Percentiles rank a stretch among this genome's conserved stretches.
Evolutionary conservation across 2,797 vertebrate genomes (phyloP).

Genomic region (Artibeus lituratus): DNA sequence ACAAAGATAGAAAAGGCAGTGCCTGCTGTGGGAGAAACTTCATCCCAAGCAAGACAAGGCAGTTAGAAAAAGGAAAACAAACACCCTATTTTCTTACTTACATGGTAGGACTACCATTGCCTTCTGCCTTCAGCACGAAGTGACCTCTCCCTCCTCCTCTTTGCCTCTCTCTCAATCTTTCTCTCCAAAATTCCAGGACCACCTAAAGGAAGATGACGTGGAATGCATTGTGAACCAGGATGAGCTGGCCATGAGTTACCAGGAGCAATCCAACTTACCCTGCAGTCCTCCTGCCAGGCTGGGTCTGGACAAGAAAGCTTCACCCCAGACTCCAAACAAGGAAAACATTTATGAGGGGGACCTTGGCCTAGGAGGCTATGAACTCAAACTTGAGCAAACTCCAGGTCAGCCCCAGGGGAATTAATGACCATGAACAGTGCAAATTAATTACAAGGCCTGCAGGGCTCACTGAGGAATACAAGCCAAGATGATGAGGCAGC

Average conservation of each 20-base stretch:
- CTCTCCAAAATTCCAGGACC: conserved; percentile 77
- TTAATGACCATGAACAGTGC: not conserved
- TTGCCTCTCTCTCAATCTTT: not conserved
- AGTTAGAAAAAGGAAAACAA: not conserved
- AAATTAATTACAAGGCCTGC: not conserved
- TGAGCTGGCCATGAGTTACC: conserved; percentile 76
- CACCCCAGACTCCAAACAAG: conserved; percentile 63
- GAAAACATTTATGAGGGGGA: conserved; percentile 89
- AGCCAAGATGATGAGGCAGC: not conserved
- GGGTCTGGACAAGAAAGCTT: conserved; percentile 21
- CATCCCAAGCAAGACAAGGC: not conserved
- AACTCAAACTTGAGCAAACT: conserved; percentile 74
- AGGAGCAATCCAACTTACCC: conserved; percentile 21
- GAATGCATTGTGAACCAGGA: conserved; percentile 81
- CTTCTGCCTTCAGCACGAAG: not conserved
- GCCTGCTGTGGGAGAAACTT: not conserved
- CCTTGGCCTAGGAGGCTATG: conserved; percentile 84
- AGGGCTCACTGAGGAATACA: not conserved
- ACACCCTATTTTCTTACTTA: not conserved
- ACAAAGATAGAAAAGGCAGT: not conserved
- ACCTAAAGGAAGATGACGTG: conserved; percentile 78
- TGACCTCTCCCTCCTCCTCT: not conserved
- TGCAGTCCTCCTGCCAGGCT: not conserved
- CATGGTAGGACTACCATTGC: not conserved
- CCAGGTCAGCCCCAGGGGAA: conserved; percentile 52